These are phyloP conservation scores for Cylloceria caligata DNA, from an alignment of 2,888 invertebrate genomes.

Conservation along the genomic window DNA sequence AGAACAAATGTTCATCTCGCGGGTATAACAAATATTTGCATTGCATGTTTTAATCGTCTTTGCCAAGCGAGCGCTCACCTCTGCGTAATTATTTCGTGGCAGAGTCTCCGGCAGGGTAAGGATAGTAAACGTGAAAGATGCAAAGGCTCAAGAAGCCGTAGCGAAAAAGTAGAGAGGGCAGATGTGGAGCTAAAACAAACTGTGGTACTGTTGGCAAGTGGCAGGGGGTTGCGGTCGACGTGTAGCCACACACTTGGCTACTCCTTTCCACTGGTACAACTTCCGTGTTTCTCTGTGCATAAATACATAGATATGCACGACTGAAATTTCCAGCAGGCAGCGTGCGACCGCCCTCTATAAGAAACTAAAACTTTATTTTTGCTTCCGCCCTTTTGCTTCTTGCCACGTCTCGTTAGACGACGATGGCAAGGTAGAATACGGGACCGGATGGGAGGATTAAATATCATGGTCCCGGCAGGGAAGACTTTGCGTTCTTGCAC, in stretches of 20 bases:
- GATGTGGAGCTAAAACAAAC: constrained; percentile 35
- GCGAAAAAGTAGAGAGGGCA: constrained; percentile 4
- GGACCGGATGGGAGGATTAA: constrained; percentile 22
- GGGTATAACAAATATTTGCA: constrained; percentile 22
- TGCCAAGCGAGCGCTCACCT: constrained; percentile 23
- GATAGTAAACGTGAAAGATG: not conserved
- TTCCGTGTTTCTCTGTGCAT: not conserved
- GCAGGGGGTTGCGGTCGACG: constrained; percentile 60
- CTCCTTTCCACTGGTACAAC: constrained; percentile 25
- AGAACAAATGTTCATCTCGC: constrained; percentile 11
- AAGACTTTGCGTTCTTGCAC: constrained; percentile 20
- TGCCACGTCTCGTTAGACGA: constrained; percentile 54
- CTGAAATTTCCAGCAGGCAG: not conserved
- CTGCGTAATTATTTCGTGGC: constrained; percentile 21
- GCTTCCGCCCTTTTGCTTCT: constrained; percentile 23
- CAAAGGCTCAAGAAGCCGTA: not conserved
- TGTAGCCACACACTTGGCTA: constrained; percentile 50
- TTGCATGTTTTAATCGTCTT: constrained; percentile 15
- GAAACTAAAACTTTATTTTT: constrained; percentile 46
- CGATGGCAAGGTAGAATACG: constrained; percentile 34
- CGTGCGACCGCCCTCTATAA: constrained; percentile 11
- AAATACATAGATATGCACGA: not conserved
- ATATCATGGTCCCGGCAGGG: not conserved
- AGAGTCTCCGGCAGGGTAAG: not conserved
- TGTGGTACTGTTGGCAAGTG: constrained; percentile 38